Base-by-base conservation (phyloP, 1,140 invertebrate species). In the Apis florea region DNA sequence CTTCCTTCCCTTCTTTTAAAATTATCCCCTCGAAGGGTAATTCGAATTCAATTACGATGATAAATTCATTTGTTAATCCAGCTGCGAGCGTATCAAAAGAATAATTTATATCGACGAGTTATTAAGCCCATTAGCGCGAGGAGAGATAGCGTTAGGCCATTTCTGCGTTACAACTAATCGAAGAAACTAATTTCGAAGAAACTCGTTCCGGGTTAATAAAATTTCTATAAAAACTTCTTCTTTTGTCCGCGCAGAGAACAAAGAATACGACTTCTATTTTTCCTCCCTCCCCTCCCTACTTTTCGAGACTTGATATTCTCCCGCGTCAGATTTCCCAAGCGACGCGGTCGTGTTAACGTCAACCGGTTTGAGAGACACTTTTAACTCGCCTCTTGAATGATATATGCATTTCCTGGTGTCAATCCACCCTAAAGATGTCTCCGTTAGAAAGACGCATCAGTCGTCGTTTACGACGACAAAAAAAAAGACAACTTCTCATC, bases 341-440 rank as follows among this genome's bases (percentile, higher is more conserved):
- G 24, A 61, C 54, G 21, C 49, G 17, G 31, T 26, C 49, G 6
- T 24, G 54, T 73, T n/a, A 58, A 58, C 31, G 70, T 73, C 56
- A 59, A 3, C 19, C 6, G 13, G 26, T 61, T 24, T n/a, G 54
- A 73, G 24, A 26, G 70, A 59, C 54, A 59, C 31, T 73, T 73
- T 59, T 59, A 47, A 21, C 56, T 47, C 53, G 24, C 31, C 40
- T 59, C 70, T 1, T 73, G 70, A 73, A 73, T 73, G 54, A 58
- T 73, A 58, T 72, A 72, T 59, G 31, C 56, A 6, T 73, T 40
- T 56, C 9, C 13, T 12, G 70, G 15, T 40, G 70, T n/a, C 70
- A 73, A 21, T 59, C 31, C 21, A 40, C 26, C 21, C 12, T 58
- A 58, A 54, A 26, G 19, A 51, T 19, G 10, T 59, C 66, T 11